These are phyloP conservation scores for Catamblyrhynchus diadema DNA, from an alignment of 2,797 vertebrate genomes.

Conservation along the genomic window DNA sequence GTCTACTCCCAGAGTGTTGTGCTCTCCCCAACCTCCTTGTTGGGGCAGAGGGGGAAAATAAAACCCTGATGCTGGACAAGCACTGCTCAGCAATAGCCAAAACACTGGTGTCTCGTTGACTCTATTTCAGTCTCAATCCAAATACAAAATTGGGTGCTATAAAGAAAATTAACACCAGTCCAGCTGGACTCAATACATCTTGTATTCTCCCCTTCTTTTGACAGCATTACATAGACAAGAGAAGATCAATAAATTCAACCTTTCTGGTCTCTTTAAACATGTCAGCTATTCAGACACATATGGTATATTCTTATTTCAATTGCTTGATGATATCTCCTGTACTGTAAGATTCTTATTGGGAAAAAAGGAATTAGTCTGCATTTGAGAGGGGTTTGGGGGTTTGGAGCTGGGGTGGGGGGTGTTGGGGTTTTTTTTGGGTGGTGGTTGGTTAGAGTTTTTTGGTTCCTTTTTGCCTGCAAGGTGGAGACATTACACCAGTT, in stretches of 20 bases:
- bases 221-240: neutral
- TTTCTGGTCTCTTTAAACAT: neutral
- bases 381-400: neutral
- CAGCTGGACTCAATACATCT: neutral
- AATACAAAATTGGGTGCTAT: neutral
- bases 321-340: neutral
- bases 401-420: rapidly evolving
- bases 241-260: neutral
- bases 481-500: neutral
- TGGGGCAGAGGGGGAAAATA: neutral
- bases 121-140: neutral
- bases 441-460: neutral
- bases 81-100: neutral
- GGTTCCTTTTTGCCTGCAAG: neutral
- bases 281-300: neutral
- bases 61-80: neutral
- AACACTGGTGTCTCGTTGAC: rapidly evolving
- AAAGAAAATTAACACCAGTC: neutral
- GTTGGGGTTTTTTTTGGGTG: neutral
- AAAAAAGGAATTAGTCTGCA: neutral
- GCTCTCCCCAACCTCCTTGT: rapidly evolving
- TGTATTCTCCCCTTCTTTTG: neutral
- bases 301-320: neutral
- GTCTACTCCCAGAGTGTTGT: neutral
- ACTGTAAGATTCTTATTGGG: neutral